These are phyloP conservation scores for Halcyon badia DNA, from an alignment of 2,797 vertebrate genomes.

Conservation along the genomic window DNA sequence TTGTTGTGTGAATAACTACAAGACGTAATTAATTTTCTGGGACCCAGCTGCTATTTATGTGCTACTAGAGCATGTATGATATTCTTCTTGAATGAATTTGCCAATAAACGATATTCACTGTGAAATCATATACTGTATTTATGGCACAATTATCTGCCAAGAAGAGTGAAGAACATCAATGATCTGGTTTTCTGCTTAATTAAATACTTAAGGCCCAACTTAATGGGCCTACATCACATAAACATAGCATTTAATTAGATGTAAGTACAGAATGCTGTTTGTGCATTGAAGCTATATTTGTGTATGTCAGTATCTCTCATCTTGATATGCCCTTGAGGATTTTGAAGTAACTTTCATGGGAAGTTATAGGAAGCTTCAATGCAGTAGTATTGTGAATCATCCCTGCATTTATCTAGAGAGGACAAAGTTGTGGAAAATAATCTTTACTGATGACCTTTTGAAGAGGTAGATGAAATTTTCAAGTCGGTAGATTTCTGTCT, in stretches of 20 bases:
- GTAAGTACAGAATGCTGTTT: background rate
- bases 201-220: constrained; percentile 13
- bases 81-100: constrained; percentile 6
- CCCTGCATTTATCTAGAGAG: background rate
- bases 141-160: background rate
- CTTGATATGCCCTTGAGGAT: background rate
- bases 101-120: background rate
- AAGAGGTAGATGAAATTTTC: background rate
- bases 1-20: background rate
- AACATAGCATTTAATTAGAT: constrained; percentile 8
- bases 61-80: background rate
- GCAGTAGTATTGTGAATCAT: background rate
- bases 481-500: background rate
- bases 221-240: constrained; percentile 13
- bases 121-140: background rate
- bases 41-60: background rate
- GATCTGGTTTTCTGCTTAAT: constrained; percentile 44
- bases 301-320: background rate
- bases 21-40: background rate
- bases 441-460: background rate
- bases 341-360: background rate
- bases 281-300: background rate
- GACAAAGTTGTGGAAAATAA: background rate
- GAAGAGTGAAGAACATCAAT: constrained; percentile 32
- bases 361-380: background rate